Percentiles rank a stretch among this genome's conserved stretches.
These are phyloP conservation scores for Penelope pileata DNA, from an alignment of 2,113 vertebrate genomes.

Conservation along the genomic window DNA sequence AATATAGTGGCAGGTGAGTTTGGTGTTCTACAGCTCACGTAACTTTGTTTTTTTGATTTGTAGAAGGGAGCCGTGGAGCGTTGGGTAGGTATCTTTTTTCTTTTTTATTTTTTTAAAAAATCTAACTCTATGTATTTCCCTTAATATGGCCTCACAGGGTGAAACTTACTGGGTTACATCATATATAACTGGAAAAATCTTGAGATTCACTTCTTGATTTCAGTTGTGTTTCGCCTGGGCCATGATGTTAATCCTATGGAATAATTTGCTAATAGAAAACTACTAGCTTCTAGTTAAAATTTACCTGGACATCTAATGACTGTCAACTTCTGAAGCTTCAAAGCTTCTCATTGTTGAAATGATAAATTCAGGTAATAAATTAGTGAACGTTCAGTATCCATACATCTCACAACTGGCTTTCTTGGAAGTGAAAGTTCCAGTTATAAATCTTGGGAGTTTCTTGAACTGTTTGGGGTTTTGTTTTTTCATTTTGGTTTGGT, in stretches of 20 bases:
- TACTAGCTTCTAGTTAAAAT: background rate
- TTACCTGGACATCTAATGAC: background rate
- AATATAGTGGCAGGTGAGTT: conserved; percentile 44
- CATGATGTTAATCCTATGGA: background rate
- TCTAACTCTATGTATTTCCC: conserved; percentile 31
- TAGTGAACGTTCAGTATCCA: background rate
- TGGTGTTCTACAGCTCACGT: conserved; percentile 57
- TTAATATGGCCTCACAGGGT: conserved; percentile 47
- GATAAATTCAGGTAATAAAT: background rate
- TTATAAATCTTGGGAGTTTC: conserved; percentile 15
- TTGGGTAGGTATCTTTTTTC: conserved; percentile 55
- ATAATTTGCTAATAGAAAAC: background rate
- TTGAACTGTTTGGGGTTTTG: background rate
- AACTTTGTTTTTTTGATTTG: conserved; percentile 72
- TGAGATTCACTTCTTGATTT: conserved; percentile 35
- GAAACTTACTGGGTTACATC: conserved; percentile 37
- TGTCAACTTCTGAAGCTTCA: conserved; percentile 47
- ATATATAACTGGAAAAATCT: conserved; percentile 28
- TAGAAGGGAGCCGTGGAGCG: conserved; percentile 70
- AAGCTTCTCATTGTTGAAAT: background rate
- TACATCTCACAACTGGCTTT: conserved; percentile 43
- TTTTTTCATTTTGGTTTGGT: background rate
- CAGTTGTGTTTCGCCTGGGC: conserved; percentile 63
- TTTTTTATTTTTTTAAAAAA: background rate
- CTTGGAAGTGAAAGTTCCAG: conserved; percentile 55